Conservation (phyloP, 2,797 vertebrate genomes). For the Lepus oiostolus region DNA sequence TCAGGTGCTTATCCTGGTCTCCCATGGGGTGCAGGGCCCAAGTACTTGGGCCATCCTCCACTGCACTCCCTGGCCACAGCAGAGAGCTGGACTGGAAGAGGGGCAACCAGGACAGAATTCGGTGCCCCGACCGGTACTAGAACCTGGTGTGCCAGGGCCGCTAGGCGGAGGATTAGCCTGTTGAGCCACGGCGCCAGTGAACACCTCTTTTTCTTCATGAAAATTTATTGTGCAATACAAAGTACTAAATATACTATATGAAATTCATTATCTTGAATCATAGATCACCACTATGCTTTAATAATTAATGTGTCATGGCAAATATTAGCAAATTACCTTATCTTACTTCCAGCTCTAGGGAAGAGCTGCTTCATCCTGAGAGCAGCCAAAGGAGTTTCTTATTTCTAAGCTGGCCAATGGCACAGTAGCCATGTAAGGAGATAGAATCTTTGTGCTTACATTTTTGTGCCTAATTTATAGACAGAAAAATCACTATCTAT, state of each 20-base stretch:
- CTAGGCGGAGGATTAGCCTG: too few relatives aligned
- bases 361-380: not conserved
- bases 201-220: not conserved
- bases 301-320: not conserved
- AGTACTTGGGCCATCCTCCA: too few relatives aligned
- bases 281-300: not conserved
- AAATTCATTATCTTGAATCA: constrained; percentile 2
- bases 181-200: not conserved
- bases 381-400: not conserved
- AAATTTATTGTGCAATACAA: not conserved
- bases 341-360: not conserved
- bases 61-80: too few relatives aligned
- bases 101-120: too few relatives aligned
- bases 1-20: too few relatives aligned
- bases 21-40: too few relatives aligned
- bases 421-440: not conserved
- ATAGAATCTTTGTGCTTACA: not conserved
- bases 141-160: too few relatives aligned
- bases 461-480: too few relatives aligned
- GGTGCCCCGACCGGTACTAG: too few relatives aligned
- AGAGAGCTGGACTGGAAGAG: too few relatives aligned
- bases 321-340: not conserved
- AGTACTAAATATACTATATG: not conserved
- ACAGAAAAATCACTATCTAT: too few relatives aligned
- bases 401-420: not conserved